Percentiles rank a stretch among this genome's conserved stretches.
Evolutionary conservation across 2,113 vertebrate species (phyloP).

Genomic region (Chroicocephalus ridibundus): DNA sequence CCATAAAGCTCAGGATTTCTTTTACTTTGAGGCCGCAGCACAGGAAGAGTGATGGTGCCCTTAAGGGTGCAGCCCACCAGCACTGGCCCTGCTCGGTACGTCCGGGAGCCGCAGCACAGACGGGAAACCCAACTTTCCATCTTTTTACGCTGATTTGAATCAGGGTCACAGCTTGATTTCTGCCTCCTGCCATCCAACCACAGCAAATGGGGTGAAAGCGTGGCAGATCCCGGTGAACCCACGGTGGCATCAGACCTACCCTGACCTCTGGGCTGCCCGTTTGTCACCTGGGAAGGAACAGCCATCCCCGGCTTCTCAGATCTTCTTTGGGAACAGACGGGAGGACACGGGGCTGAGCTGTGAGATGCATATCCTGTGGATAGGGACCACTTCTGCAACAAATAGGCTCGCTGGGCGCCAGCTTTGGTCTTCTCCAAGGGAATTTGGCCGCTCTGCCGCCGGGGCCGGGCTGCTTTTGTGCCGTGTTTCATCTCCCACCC

Average conservation of each 20-base stretch:
- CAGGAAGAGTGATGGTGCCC: background rate
- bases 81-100: rapidly evolving
- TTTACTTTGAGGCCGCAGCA: background rate
- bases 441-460: background rate
- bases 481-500: background rate
- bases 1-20: background rate
- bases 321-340: background rate
- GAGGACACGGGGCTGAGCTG: background rate
- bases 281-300: background rate
- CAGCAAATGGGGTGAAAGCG: background rate
- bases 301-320: background rate
- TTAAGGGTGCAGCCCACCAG: background rate
- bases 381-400: background rate
- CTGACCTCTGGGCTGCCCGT: background rate
- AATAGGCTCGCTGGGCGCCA: rapidly evolving
- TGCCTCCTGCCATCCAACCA: background rate
- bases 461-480: background rate
- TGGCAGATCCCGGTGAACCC: background rate
- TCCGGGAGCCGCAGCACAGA: rapidly evolving
- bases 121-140: background rate
- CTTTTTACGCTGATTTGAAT: background rate
- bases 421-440: background rate
- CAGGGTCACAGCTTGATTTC: background rate
- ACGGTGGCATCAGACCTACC: background rate
- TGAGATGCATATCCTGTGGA: rapidly evolving